Evolutionary conservation across 2,888 invertebrate genomes (phyloP).

Genomic region (Xylota sylvarum): DNA sequence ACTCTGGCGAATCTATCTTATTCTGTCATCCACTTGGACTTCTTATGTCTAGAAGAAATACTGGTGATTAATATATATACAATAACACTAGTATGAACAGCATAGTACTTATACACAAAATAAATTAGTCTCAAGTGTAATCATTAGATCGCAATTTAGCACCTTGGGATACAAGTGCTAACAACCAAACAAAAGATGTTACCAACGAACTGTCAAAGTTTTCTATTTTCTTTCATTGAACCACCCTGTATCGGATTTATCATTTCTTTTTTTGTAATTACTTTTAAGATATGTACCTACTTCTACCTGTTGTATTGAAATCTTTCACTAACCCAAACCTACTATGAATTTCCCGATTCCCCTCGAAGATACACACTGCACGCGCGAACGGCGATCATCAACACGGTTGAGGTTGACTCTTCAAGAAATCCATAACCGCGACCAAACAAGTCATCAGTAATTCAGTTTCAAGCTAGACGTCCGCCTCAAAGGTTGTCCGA

Average conservation of each 20-base stretch:
- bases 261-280: slow-evolving; percentile 22
- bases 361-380: slow-evolving; percentile 31
- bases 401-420: slow-evolving; percentile 36
- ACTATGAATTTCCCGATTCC: slow-evolving; percentile 38
- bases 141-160: neutral
- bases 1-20: no score
- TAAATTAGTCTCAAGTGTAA: neutral
- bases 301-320: slow-evolving; percentile 15
- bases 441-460: slow-evolving; percentile 50
- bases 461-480: slow-evolving; percentile 81
- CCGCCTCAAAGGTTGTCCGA: slow-evolving; percentile 83
- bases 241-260: slow-evolving; percentile 47
- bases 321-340: slow-evolving; percentile 37
- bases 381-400: slow-evolving; percentile 25
- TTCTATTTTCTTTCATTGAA: neutral
- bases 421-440: slow-evolving; percentile 53
- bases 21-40: no score
- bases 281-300: neutral
- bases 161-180: neutral
- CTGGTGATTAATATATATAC: no score
- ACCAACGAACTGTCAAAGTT: slow-evolving; percentile 59
- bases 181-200: slow-evolving; percentile 61
- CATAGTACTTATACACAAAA: no score
- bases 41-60: no score
- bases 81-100: neutral